A percentile compares a stretch with the other conserved stretches of the same genome.
Evolutionary conservation across 2,113 vertebrate genomes (phyloP).

Genomic region (Arothron firmamentum): DNA sequence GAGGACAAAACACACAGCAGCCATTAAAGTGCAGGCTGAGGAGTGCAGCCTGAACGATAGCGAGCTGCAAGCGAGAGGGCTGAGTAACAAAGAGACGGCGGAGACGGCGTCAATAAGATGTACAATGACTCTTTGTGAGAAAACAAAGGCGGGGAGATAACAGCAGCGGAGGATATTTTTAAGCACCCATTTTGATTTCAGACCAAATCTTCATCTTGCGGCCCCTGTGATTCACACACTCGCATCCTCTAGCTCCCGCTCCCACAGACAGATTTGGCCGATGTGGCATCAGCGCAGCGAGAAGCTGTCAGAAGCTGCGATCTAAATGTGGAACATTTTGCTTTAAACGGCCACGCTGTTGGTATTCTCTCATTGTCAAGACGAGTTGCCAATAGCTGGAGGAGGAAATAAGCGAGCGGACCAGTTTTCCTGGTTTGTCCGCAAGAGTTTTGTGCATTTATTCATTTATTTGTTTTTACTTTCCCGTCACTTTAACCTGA

Average conservation of each 20-base stretch:
- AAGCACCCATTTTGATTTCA: conserved; percentile 7
- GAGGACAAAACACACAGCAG: conserved; percentile 15
- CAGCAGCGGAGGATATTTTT: conserved; percentile 4
- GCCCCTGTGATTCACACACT: background rate
- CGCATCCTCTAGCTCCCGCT: background rate
- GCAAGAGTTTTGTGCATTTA: too few species aligned
- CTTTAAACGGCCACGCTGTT: too few species aligned
- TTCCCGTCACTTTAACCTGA: too few species aligned
- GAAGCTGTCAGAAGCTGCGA: too few species aligned
- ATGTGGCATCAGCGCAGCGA: too few species aligned
- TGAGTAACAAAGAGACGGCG: conserved; percentile 16
- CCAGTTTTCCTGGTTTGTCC: too few species aligned
- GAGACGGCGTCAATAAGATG: conserved; percentile 7
- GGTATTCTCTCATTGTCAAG: too few species aligned
- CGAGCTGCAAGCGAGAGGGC: conserved; percentile 15
- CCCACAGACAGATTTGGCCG: too few species aligned
- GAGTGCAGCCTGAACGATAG: conserved; percentile 22
- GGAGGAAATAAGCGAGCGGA: too few species aligned
- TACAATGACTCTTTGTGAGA: conserved; percentile 6
- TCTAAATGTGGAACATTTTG: too few species aligned
- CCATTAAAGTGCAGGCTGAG: conserved; percentile 9
- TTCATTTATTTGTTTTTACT: too few species aligned
- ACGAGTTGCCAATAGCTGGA: too few species aligned
- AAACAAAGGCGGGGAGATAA: conserved; percentile 8
- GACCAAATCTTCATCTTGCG: background rate